These are phyloP conservation scores for Atta texana DNA, from an alignment of 1,140 invertebrate species.

Conservation along the genomic window DNA sequence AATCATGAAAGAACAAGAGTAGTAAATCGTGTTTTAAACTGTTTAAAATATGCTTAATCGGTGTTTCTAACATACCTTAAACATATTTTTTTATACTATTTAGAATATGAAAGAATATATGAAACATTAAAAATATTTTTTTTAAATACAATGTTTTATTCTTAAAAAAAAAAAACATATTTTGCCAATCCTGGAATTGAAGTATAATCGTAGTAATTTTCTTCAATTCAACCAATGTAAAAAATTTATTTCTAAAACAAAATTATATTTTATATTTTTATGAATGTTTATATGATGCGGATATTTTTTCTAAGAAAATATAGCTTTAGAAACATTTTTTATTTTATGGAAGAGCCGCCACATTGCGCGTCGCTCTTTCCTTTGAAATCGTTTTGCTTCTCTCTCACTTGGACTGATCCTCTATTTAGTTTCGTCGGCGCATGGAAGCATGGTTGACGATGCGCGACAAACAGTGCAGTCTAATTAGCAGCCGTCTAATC, in stretches of 20 bases:
- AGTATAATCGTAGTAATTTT: neutral
- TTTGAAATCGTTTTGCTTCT: constrained; percentile 48
- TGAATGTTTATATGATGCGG: neutral
- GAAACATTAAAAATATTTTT: too few species aligned
- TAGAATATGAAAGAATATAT: too few species aligned
- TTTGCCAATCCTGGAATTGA: too few species aligned
- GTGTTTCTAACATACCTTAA: too few species aligned
- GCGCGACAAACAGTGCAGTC: constrained; percentile 78
- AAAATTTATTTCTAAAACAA: neutral
- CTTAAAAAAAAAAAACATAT: too few species aligned
- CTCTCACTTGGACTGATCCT: constrained; percentile 67
- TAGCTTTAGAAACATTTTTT: constrained; percentile 1
- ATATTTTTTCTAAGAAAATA: constrained; percentile 9
- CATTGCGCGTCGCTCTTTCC: constrained; percentile 7
- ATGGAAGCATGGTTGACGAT: constrained; percentile 67
- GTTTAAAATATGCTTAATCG: too few species aligned
- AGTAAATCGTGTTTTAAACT: too few species aligned
- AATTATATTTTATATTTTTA: neutral
- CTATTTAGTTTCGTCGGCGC: constrained; percentile 77
- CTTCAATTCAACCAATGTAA: neutral
- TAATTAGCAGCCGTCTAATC: constrained; percentile 83
- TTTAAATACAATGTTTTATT: too few species aligned
- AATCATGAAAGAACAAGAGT: neutral
- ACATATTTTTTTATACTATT: too few species aligned
- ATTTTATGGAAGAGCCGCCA: neutral